Evolutionary conservation across 2,797 vertebrate species (phyloP).

Genomic region (Phylloscopus collybita): DNA sequence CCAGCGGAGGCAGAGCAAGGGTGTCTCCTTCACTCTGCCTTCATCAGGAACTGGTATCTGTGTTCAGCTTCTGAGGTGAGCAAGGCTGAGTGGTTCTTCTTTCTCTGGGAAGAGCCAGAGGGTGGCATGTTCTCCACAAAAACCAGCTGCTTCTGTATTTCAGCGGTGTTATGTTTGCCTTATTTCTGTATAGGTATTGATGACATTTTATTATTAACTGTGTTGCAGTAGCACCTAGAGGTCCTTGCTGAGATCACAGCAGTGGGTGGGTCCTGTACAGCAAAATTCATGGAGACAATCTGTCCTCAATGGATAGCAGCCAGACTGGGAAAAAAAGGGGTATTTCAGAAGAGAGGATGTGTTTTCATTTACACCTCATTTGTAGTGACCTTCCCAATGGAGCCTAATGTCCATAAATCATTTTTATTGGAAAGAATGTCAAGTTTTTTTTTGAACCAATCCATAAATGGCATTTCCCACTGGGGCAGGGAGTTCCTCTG

Average conservation of each 20-base stretch:
- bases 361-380: neutral
- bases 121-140: neutral
- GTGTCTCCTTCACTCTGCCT: neutral
- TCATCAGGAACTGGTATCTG: neutral
- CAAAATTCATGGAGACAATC: neutral
- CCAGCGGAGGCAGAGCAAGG: neutral
- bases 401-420: neutral
- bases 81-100: neutral
- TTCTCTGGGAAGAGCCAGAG: neutral
- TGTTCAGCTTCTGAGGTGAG: neutral
- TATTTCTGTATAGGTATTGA: neutral
- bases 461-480: neutral
- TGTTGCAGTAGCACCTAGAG: slow-evolving; percentile 58
- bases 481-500: neutral
- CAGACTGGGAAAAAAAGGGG: neutral
- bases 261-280: neutral
- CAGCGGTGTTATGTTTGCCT: neutral
- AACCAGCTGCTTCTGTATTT: neutral
- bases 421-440: neutral
- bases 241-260: slow-evolving; percentile 37
- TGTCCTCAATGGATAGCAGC: neutral
- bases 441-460: neutral
- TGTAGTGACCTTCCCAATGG: neutral
- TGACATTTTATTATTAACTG: neutral
- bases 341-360: neutral